Evolutionary conservation across 2,888 invertebrate species (phyloP).

Genomic region (Autographa pulchrina): DNA sequence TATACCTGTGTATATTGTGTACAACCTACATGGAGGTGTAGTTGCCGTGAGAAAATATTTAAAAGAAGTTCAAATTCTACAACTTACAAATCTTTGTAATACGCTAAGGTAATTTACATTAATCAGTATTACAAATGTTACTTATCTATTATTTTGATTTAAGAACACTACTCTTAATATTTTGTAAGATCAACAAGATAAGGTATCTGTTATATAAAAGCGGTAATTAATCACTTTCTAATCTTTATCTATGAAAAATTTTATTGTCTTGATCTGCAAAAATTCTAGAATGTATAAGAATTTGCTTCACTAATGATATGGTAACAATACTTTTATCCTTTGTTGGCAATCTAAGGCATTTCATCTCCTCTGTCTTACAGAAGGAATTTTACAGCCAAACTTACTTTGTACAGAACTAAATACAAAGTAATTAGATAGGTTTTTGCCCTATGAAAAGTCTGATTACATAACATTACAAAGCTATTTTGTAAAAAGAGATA

Average conservation of each 20-base stretch:
- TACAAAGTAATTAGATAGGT: too few relatives aligned
- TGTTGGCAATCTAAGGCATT: too few relatives aligned
- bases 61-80: background rate
- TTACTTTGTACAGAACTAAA: too few relatives aligned
- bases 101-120: background rate
- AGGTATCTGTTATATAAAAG: background rate
- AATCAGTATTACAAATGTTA: background rate
- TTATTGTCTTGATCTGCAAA: background rate
- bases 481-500: too few relatives aligned
- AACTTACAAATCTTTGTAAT: background rate
- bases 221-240: slow-evolving; percentile 1
- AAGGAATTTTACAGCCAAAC: too few relatives aligned
- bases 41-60: slow-evolving; percentile 9
- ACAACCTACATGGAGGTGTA: slow-evolving; percentile 35
- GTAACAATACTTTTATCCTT: too few relatives aligned
- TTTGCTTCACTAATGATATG: too few relatives aligned
- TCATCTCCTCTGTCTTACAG: too few relatives aligned
- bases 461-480: too few relatives aligned
- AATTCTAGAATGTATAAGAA: background rate
- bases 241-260: background rate
- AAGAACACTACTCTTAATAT: background rate
- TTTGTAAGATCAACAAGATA: background rate
- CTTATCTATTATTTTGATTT: background rate
- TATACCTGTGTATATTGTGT: slow-evolving; percentile 25
- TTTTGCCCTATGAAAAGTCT: too few relatives aligned